Evolutionary conservation across 2,113 vertebrate genomes (phyloP).

Genomic region (Platysternon megacephalum): DNA sequence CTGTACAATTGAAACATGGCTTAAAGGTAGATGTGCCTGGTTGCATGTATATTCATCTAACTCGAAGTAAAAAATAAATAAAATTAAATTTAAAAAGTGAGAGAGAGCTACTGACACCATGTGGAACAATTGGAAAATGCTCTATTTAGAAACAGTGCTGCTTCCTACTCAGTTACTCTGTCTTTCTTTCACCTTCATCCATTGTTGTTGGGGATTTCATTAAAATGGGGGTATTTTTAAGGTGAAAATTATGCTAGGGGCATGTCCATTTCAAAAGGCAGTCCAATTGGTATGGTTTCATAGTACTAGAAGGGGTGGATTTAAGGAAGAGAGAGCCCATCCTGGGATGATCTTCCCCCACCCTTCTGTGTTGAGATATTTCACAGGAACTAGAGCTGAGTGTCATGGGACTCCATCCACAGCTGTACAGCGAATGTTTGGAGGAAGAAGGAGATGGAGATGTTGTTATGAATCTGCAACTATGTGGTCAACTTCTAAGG

Average conservation of each 20-base stretch:
- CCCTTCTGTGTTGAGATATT: not conserved
- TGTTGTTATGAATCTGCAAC: not conserved
- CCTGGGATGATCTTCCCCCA: not conserved
- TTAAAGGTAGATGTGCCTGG: not conserved
- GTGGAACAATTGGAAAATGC: conserved; percentile 68
- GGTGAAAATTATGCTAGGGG: not conserved
- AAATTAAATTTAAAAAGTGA: conserved; percentile 29
- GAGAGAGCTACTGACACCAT: conserved; percentile 64
- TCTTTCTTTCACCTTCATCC: not conserved
- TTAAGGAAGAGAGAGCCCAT: not conserved
- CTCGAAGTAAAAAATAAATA: not conserved
- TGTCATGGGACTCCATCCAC: not conserved
- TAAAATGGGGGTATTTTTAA: not conserved
- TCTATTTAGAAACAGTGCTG: not conserved
- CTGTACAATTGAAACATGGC: not conserved
- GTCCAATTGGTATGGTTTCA: not conserved
- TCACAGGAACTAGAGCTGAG: not conserved
- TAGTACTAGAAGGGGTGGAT: not conserved
- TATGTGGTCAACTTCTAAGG: not conserved
- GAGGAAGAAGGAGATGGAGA: not conserved
- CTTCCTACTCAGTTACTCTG: not conserved
- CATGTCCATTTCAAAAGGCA: not conserved
- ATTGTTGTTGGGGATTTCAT: not conserved
- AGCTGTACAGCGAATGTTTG: not conserved
- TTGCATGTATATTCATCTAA: not conserved